phyloP scores from a whole-genome alignment of 1,140 invertebrate genomes.

The Ceratosolen fusciceps region DNA sequence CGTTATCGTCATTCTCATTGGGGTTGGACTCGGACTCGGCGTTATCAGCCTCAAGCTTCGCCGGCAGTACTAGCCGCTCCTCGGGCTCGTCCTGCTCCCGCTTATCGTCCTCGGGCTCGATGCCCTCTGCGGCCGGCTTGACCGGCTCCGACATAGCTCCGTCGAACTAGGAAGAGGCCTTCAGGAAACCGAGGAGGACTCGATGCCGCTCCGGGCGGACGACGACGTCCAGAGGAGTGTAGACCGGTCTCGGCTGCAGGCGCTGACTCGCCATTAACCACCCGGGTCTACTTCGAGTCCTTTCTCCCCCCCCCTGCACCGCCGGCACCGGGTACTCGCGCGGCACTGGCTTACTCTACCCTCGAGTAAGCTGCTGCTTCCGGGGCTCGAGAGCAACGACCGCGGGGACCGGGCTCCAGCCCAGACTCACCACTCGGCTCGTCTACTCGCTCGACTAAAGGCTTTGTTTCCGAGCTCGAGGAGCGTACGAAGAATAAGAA shows the following conservation, averaged over 20 bases:
- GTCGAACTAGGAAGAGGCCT: background rate
- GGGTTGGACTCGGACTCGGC: background rate
- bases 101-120: background rate
- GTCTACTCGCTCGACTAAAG: too few species aligned
- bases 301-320: background rate
- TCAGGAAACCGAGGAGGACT: background rate
- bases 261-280: conserved; percentile 30
- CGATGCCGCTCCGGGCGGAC: background rate
- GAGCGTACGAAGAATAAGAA: too few species aligned
- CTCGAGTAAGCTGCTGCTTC: too few species aligned
- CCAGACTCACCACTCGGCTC: too few species aligned
- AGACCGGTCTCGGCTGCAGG: background rate
- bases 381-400: too few species aligned
- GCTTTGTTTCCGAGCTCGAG: too few species aligned
- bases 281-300: too few species aligned
- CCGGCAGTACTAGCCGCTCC: background rate
- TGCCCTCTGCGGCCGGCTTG: conserved; percentile 1
- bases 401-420: too few species aligned
- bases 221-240: background rate
- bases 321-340: too few species aligned
- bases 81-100: background rate
- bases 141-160: conserved; percentile 33
- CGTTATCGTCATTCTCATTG: too few species aligned
- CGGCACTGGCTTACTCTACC: too few species aligned
- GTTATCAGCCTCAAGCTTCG: background rate